phyloP scores from a whole-genome alignment of 2,797 vertebrate genomes.

The Gallinago stenura region DNA sequence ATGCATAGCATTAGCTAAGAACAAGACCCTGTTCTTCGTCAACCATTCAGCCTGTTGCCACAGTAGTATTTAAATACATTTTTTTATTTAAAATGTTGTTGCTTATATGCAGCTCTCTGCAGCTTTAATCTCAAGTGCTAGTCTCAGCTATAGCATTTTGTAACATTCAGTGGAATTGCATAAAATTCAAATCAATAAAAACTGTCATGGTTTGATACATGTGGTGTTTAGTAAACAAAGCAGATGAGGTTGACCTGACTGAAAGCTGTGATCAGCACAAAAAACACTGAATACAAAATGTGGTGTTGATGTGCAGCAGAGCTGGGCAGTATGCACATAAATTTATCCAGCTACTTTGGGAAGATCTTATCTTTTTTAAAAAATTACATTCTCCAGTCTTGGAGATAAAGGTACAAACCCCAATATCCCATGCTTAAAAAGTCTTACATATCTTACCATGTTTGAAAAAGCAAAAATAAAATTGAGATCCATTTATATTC shows the following conservation, averaged over 20 bases:
- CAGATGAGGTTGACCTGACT: constrained; percentile 41
- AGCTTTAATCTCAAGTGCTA: constrained; percentile 15
- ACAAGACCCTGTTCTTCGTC: background rate
- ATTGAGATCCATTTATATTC: background rate
- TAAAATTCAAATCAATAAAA: constrained; percentile 65
- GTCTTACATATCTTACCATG: background rate
- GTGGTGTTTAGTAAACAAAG: constrained; percentile 67
- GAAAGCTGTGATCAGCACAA: constrained; percentile 46
- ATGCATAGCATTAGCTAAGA: background rate
- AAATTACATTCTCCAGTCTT: background rate
- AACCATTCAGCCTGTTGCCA: background rate
- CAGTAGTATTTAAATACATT: background rate
- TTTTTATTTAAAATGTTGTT: background rate
- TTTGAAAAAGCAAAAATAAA: background rate
- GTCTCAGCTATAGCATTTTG: constrained; percentile 10
- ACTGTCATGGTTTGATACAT: constrained; percentile 29
- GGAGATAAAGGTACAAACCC: background rate
- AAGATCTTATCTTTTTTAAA: background rate
- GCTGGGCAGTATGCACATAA: background rate
- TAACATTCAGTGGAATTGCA: constrained; percentile 26
- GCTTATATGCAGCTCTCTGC: background rate
- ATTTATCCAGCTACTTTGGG: background rate
- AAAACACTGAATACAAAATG: constrained; percentile 28
- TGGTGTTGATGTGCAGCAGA: background rate
- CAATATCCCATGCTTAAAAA: background rate